These are phyloP conservation scores for Oncorhynchus nerka DNA, from an alignment of 2,113 vertebrate genomes.

Conservation along the genomic window DNA sequence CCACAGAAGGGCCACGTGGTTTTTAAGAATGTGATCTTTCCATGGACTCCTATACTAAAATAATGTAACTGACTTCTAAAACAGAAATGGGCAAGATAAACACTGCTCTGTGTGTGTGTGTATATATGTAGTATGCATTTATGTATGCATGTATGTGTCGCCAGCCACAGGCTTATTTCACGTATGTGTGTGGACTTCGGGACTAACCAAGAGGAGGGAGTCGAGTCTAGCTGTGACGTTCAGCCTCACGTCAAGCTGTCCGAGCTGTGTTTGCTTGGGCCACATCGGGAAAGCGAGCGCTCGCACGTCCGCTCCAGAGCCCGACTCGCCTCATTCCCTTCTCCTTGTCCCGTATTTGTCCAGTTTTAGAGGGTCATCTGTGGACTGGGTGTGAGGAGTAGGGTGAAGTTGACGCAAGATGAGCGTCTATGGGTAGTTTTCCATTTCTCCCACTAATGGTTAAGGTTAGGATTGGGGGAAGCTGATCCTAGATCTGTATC, in stretches of 20 bases:
- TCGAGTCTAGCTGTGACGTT: slow-evolving; percentile 45
- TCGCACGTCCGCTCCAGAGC: slow-evolving; percentile 27
- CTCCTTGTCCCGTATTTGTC: slow-evolving; percentile 2
- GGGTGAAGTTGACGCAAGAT: too few relatives aligned
- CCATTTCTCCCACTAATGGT: too few relatives aligned
- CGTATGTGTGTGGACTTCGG: slow-evolving; percentile 14
- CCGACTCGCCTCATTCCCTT: slow-evolving; percentile 20
- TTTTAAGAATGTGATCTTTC: too few relatives aligned
- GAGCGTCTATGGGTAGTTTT: too few relatives aligned
- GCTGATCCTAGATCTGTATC: too few relatives aligned
- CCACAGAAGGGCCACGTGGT: too few relatives aligned
- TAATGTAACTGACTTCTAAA: background rate
- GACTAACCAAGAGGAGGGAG: slow-evolving; percentile 26
- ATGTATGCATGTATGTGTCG: background rate
- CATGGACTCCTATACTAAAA: too few relatives aligned
- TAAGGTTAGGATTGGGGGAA: too few relatives aligned
- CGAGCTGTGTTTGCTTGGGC: slow-evolving; percentile 1
- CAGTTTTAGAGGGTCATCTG: background rate
- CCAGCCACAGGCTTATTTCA: slow-evolving; percentile 34
- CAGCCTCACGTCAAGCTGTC: slow-evolving; percentile 27
- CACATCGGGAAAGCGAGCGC: slow-evolving; percentile 12
- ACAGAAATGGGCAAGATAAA: background rate
- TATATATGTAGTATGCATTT: too few relatives aligned
- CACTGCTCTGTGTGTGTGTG: background rate
- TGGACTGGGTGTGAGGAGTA: too few relatives aligned